Evolutionary conservation across 2,888 invertebrate genomes (phyloP), one percentile per base, ranked within the genome.

Genomic region (Amblyjoppa fuscipennis): DNA sequence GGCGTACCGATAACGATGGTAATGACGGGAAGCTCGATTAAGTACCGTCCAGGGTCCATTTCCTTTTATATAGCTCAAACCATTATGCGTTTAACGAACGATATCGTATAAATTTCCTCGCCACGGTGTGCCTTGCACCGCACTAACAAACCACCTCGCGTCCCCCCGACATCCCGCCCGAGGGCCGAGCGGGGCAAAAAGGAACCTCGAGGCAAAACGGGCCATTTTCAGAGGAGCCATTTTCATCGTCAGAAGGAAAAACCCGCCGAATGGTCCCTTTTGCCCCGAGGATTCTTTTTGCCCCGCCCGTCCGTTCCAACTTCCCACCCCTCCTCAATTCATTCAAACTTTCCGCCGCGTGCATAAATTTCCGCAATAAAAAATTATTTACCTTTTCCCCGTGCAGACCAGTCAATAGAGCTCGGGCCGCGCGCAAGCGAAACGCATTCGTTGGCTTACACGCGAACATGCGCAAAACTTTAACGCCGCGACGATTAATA

Each of bases 21-120:
- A 88, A 88, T 86, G 85, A 87, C 81, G 86, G 81, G 73, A 79
- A 76, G 66, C 61, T 75, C 82, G 87, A 87, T 88, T 77, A 82
- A 87, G 81, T 88, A 88, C 81, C 85, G 83, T 79, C 84, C 73
- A 82, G 81, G 87, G 87, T 84, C 74, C 84, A 88, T 88, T 84
- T 87, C 84, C 87, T 87, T 87, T 86, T 83, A 77, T 78, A 84
- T 81, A 83, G 83, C 78, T 70, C 68, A 74, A 25, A 75, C 81
- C 84, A 87, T 87, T 84, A 79, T 69, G 70, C 82, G 81, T 87
- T 88, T 87, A 87, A 87, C 87, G 85, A 87, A 87, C 81, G 87
- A 83, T 87, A 71, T 59, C 66, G 73, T 74, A 88, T 88, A 85
- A 86, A 88, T 88, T 87, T 56, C 25, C 13, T 71, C 25, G 59